Evolutionary conservation across 2,797 vertebrate species (phyloP).

Genomic region (Allobates femoralis): DNA sequence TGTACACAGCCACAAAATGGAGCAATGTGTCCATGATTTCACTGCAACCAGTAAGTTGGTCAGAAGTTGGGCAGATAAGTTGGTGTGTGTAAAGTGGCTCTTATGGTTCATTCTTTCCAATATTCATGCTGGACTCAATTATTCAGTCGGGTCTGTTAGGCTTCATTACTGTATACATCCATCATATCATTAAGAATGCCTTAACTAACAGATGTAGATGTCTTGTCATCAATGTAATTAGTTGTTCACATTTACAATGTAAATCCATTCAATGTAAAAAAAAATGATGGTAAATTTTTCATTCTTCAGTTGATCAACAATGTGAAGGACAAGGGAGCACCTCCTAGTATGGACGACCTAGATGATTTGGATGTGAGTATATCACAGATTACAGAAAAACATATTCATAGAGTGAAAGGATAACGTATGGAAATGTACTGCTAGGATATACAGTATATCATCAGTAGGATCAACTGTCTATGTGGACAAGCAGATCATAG

Average conservation of each 20-base stretch:
- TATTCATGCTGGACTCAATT: too few relatives aligned
- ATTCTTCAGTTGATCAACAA: constrained; percentile 84
- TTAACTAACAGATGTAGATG: too few relatives aligned
- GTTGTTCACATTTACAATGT: not conserved
- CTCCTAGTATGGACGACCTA: constrained; percentile 92
- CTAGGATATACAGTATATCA: too few relatives aligned
- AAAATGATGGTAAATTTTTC: not conserved
- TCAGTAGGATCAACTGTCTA: too few relatives aligned
- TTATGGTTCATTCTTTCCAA: too few relatives aligned
- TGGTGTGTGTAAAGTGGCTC: too few relatives aligned
- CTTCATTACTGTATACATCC: not conserved
- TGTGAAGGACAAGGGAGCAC: constrained; percentile 77
- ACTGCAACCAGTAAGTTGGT: too few relatives aligned
- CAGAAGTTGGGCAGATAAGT: too few relatives aligned
- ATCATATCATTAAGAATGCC: not conserved
- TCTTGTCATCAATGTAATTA: not conserved
- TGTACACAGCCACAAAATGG: too few relatives aligned
- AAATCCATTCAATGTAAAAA: not conserved
- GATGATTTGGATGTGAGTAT: constrained; percentile 90
- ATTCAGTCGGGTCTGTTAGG: not conserved
- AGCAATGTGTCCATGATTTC: too few relatives aligned
- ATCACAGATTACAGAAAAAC: not conserved
- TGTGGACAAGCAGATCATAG: too few relatives aligned
- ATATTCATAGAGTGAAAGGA: not conserved
- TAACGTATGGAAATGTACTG: too few relatives aligned